Conservation (phyloP, 2,888 invertebrate genomes). For the Ennomos quercinarius region DNA sequence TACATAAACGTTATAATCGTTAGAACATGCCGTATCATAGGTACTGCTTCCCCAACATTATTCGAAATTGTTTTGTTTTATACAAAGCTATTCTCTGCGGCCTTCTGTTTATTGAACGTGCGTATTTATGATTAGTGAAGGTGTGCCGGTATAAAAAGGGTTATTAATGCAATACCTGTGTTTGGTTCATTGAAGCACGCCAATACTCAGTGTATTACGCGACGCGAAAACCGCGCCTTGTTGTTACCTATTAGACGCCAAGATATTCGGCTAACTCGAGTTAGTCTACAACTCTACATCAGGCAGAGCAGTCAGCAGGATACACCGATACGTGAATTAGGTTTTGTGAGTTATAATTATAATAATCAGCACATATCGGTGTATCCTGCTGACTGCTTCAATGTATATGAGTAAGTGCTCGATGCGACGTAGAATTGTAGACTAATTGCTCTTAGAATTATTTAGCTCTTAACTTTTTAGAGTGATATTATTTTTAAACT, state of each 20-base stretch:
- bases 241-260: background rate
- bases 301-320: no score
- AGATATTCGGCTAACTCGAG: no score
- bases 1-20: conserved; percentile 16
- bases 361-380: no score
- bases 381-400: no score
- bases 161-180: conserved; percentile 39
- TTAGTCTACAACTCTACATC: no score
- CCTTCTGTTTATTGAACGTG: background rate
- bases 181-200: conserved; percentile 37
- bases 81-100: background rate
- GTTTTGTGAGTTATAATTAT: no score
- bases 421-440: no score
- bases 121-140: conserved; percentile 26
- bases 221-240: no score
- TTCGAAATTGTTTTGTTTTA: background rate
- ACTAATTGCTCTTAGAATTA: no score
- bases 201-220: conserved; percentile 28
- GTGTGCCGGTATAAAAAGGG: conserved; percentile 35
- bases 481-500: conserved; percentile 31
- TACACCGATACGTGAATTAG: no score
- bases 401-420: no score
- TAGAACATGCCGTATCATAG: conserved; percentile 6
- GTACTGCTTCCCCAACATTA: conserved; percentile 2
- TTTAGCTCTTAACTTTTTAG: no score